phyloP scores from a whole-genome alignment of 2,888 invertebrate genomes.

The Exocentrus adspersus region DNA sequence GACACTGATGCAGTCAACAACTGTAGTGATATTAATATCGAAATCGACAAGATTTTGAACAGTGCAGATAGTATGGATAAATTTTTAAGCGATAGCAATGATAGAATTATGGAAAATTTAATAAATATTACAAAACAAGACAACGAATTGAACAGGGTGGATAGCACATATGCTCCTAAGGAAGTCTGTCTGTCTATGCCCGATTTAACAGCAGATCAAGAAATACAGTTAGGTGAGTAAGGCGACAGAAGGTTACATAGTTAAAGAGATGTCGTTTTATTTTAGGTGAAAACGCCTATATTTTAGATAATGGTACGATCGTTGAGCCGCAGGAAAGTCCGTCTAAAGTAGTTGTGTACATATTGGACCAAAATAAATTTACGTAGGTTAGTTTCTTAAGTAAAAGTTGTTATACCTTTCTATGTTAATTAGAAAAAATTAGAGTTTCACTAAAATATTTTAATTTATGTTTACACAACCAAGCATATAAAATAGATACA shows the following conservation, averaged over 20 bases:
- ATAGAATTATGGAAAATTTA: constrained; percentile 45
- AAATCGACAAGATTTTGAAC: constrained; percentile 46
- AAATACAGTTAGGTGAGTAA: constrained; percentile 56
- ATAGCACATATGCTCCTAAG: constrained; percentile 23
- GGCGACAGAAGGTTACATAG: too few species aligned
- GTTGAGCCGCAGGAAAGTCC: constrained; percentile 53
- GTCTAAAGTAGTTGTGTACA: constrained; percentile 56
- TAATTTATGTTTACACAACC: constrained; percentile 4
- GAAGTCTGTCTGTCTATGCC: constrained; percentile 60
- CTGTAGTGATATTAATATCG: constrained; percentile 36
- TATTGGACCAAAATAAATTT: constrained; percentile 36
- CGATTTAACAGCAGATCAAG: constrained; percentile 57
- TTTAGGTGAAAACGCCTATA: constrained; percentile 56
- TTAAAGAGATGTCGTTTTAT: too few species aligned
- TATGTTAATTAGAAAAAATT: too few species aligned
- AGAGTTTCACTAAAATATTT: not conserved
- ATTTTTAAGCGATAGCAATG: constrained; percentile 46
- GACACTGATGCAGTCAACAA: constrained; percentile 45
- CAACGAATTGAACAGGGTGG: constrained; percentile 2
- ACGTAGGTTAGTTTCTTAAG: not conserved
- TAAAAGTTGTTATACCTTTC: too few species aligned
- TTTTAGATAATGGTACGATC: constrained; percentile 57
- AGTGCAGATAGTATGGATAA: constrained; percentile 43
- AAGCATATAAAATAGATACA: constrained; percentile 8
- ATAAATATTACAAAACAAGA: constrained; percentile 36